Evolutionary conservation across 2,888 invertebrate species (phyloP), one percentile per base, ranked within the genome.

Genomic region (Nomada lathburiana): DNA sequence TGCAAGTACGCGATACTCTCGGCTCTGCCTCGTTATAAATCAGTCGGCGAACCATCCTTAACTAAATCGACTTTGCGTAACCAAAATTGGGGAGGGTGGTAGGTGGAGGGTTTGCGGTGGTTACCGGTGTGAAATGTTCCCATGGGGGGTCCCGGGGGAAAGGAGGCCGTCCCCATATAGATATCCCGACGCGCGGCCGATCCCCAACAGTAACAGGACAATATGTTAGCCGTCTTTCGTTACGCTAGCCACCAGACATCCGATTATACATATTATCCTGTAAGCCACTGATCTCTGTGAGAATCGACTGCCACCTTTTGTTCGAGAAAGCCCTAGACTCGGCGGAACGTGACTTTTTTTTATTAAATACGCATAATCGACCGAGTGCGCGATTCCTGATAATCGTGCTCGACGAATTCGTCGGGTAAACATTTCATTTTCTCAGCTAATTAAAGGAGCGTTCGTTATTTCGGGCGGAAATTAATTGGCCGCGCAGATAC

Each of bases 71-170:
- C 90, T 92, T 90, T 90, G 90, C 91, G 89, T 91, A 91, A 91
- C 90, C 90, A 91, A 92, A 91, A 92, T 89, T 91, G 80, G 80
- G 81, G 81, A 86, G 91, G 90, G 90, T 86, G 88, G 80, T 69
- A 73, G 76, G 80, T 63, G 81, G 77, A 68, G 90, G 89, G 89
- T 89, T 90, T 87, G 91, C 90, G 90, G 93, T 91, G 93, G 93
- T 93, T 93, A 93, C 93, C 93, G 93, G 93, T 93, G 93, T 93
- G 93, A 93, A 94, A 94, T 93, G 91, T 94, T 94, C 94, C 94
- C 94, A 94, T 93, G 93, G 93, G 94, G 93, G 93, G 92, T 90
- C 90, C 89, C 71, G 65, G 50, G 50, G 47, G 72, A 77, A 73
- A 65, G 50, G 59, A 52, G 52, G 16, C 23, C 76, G 20, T 68